A percentile compares a stretch with the other conserved stretches of the same genome.
phyloP scores from a whole-genome alignment of 2,888 invertebrate genomes.

The Drosophila setosimentum region DNA sequence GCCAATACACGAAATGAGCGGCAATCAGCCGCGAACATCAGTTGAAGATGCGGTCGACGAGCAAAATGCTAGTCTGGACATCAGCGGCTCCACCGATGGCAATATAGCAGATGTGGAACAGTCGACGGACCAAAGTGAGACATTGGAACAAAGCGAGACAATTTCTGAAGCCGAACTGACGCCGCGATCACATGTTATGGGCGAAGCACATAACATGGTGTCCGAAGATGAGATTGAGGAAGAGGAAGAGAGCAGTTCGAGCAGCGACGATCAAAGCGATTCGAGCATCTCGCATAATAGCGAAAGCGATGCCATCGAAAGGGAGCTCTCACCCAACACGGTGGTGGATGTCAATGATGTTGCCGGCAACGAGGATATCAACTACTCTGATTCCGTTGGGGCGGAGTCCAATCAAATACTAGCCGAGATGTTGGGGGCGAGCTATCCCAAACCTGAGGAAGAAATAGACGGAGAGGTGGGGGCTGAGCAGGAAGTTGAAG shows the following conservation, averaged over 20 bases:
- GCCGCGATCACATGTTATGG: not conserved
- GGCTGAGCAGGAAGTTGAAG: not conserved
- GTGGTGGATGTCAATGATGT: conserved; percentile 50
- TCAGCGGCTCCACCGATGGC: conserved; percentile 40
- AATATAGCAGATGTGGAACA: conserved; percentile 36
- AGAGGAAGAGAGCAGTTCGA: conserved; percentile 23
- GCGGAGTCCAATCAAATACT: not conserved
- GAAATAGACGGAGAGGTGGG: not conserved
- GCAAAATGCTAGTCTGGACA: conserved; percentile 37
- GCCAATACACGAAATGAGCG: not conserved
- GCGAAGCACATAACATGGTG: conserved; percentile 17
- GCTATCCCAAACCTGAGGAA: conserved; percentile 10
- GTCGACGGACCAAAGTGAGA: conserved; percentile 20
- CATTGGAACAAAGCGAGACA: conserved; percentile 8
- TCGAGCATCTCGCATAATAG: conserved; percentile 28
- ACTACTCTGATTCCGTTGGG: not conserved
- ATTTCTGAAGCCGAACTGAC: not conserved
- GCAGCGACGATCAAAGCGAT: conserved; percentile 27
- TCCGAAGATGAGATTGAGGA: conserved; percentile 18
- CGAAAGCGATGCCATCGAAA: conserved; percentile 42
- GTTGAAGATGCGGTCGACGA: not conserved
- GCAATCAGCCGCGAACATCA: not conserved
- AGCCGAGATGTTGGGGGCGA: not conserved
- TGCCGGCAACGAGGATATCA: conserved; percentile 3
- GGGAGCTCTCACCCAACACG: conserved; percentile 55